Evolutionary conservation across 2,113 vertebrate genomes (phyloP).

Genomic region (Rhinoptilus africanus): DNA sequence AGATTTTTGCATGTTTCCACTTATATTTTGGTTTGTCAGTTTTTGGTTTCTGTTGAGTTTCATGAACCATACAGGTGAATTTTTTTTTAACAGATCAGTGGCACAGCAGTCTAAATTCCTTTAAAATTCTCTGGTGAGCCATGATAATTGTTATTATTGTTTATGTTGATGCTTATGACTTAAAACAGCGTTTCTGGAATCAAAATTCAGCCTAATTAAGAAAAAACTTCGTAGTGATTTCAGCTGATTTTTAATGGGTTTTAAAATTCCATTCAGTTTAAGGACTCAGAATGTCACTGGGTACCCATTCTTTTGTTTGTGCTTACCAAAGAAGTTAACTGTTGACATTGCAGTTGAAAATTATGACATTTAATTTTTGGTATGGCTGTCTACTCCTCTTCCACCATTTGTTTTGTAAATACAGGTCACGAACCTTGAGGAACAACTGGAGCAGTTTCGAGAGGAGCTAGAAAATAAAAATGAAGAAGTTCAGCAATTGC

Average conservation of each 20-base stretch:
- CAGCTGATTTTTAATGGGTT: neutral
- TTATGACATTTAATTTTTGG: neutral
- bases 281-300: neutral
- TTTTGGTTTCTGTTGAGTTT: neutral
- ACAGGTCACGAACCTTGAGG: slow-evolving; percentile 93
- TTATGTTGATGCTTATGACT: neutral
- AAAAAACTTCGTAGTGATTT: neutral
- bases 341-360: neutral
- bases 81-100: neutral
- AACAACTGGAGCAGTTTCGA: slow-evolving; percentile 95
- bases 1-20: neutral
- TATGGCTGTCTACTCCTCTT: neutral
- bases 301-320: neutral
- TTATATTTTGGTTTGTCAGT: neutral
- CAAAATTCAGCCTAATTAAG: neutral
- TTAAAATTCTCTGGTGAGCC: neutral
- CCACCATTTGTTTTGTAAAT: slow-evolving; percentile 27
- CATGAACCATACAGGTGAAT: neutral
- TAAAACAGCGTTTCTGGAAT: neutral
- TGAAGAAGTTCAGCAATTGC: slow-evolving; percentile 94
- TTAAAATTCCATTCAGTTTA: neutral
- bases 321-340: neutral
- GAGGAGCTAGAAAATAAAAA: slow-evolving; percentile 98
- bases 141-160: neutral
- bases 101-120: neutral